Evolutionary conservation across 2,113 vertebrate genomes (phyloP), one percentile per base, ranked within the genome.

Genomic region (Oncorhynchus nerka): DNA sequence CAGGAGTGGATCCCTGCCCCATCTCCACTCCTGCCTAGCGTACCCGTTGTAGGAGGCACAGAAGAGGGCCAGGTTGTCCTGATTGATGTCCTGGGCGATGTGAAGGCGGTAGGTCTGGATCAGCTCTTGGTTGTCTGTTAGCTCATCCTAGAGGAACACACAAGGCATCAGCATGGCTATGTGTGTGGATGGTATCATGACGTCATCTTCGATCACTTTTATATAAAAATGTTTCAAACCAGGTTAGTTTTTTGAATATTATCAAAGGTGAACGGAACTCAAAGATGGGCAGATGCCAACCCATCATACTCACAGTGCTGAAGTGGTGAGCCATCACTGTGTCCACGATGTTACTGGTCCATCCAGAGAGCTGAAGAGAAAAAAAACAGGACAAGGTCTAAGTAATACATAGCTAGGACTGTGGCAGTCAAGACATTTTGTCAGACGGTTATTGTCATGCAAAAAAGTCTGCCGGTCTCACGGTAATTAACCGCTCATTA

Each of bases 21-120:
- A 4, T 6, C 55, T 22, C 59, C 59, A n/a, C 6, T 6, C 68
- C 32, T n/a, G 8, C 24, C 15, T 11, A 26, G 70, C 75, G 4
- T 95, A 99, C 97, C 96, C 92, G 87, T 96, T 97, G 87, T 99
- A 99, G 70, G 97, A 96, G 73, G 93, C 93, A 81, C 97, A 94
- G 84, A 99, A 99, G 24, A 98, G 95, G 66, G 95, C 94, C 76
- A 99, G 93, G 86, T 99, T 99, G 75, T 99, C 95, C 83, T 98
- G 97, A 92, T 99, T 99, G 87, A 99, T 99, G 86, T 99, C 97
- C 82, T 99, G 97, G 0, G 96, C 94, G 0, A 99, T 97, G 82
- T 99, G 97, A 71, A 97, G 94, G 79, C 96, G 94, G 91, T 98
- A 99, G 1, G 96, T 98, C 89, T 99, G 97, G 89, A 98, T 97